Conservation (phyloP, 2,113 vertebrate genomes). For the Eurypyga helias region DNA sequence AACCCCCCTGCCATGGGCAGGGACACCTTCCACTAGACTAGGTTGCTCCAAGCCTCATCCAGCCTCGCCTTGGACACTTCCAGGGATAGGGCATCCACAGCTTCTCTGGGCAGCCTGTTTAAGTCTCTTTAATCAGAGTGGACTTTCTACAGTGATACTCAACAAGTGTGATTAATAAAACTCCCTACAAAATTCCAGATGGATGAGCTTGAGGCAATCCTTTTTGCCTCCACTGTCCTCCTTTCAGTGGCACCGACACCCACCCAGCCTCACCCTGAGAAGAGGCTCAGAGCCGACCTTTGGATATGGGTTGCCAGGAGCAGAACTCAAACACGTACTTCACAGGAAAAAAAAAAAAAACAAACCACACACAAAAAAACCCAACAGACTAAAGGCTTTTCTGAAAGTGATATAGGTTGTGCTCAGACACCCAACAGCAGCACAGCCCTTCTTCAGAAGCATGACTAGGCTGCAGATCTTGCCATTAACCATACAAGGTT, state of each 20-base stretch:
- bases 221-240: neutral
- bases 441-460: neutral
- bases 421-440: neutral
- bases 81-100: no score
- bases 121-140: no score
- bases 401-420: neutral
- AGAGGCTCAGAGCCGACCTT: neutral
- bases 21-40: no score
- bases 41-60: no score
- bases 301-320: neutral
- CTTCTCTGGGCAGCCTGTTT: no score
- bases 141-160: neutral
- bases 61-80: no score
- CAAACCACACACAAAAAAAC: no score
- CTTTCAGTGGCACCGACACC: neutral
- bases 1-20: no score
- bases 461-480: neutral
- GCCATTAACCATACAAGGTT: no score
- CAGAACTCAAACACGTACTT: neutral
- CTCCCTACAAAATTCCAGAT: neutral
- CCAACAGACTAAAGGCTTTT: neutral
- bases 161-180: neutral
- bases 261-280: no score
- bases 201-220: neutral
- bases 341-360: neutral